Percentiles rank a stretch among this genome's conserved stretches.
Conservation (phyloP, 2,888 invertebrate species). For the Oxycera nigricornis region DNA sequence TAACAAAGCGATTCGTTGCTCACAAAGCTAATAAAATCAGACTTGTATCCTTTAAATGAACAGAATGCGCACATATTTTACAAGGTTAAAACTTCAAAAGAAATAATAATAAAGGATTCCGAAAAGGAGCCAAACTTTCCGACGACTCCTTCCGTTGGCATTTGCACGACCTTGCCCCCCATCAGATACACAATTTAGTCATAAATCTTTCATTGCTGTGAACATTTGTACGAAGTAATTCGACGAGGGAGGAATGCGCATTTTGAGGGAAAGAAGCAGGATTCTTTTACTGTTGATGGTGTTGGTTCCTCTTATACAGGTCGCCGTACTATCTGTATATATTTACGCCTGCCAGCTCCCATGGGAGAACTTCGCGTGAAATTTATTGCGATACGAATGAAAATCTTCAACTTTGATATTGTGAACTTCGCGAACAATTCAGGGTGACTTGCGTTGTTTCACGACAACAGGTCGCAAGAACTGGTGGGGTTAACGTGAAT, state of each 20-base stretch:
- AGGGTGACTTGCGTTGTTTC: slow-evolving; percentile 16
- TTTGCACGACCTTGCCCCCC: neutral
- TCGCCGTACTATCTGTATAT: neutral
- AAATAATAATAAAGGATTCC: slow-evolving; percentile 33
- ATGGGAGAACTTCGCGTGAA: slow-evolving; percentile 20
- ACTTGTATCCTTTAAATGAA: slow-evolving; percentile 4
- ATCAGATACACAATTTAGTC: neutral
- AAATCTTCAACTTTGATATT: slow-evolving; percentile 37
- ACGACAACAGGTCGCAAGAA: neutral
- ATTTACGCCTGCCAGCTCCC: neutral
- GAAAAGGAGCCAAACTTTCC: slow-evolving; percentile 9
- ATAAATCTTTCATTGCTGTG: slow-evolving; percentile 35
- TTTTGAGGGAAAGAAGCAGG: neutral
- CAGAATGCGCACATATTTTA: slow-evolving; percentile 17
- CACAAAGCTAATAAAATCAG: slow-evolving; percentile 25
- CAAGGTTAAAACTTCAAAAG: slow-evolving; percentile 29
- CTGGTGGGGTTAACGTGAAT: neutral
- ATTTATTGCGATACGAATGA: slow-evolving; percentile 28
- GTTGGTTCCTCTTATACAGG: neutral
- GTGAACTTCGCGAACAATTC: slow-evolving; percentile 29
- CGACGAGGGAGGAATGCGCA: slow-evolving; percentile 16
- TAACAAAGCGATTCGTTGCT: slow-evolving; percentile 21
- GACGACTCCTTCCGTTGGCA: neutral
- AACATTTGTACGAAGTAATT: slow-evolving; percentile 16
- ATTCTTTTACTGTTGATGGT: neutral